These are phyloP conservation scores for Carpatolechia fugitivella DNA, from an alignment of 2,888 invertebrate species.

Conservation along the genomic window DNA sequence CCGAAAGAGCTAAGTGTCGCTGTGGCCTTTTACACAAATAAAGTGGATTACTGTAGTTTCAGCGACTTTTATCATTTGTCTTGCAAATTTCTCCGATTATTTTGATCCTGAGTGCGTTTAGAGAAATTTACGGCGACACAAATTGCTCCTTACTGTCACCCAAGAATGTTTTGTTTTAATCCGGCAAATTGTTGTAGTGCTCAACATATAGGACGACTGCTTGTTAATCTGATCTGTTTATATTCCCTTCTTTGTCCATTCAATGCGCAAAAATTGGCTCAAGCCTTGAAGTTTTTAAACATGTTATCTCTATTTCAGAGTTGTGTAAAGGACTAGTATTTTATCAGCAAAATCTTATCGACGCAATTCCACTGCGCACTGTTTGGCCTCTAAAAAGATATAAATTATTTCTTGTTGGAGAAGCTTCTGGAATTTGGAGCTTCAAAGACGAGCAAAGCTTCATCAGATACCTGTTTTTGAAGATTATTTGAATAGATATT, in stretches of 20 bases:
- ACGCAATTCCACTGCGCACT: neutral
- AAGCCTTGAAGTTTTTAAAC: constrained; percentile 26
- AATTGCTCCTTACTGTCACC: constrained; percentile 45
- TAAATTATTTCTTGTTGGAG: neutral
- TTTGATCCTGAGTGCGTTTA: constrained; percentile 29
- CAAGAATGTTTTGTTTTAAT: constrained; percentile 39
- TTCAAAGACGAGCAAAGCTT: too few relatives aligned
- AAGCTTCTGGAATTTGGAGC: neutral
- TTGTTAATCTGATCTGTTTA: constrained; percentile 12
- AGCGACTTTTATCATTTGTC: constrained; percentile 39
- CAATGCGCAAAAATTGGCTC: constrained; percentile 47
- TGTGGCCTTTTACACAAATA: constrained; percentile 60
- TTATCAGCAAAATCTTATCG: neutral
- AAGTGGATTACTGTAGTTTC: constrained; percentile 49
- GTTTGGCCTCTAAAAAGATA: constrained; percentile 12
- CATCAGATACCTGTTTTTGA: too few relatives aligned
- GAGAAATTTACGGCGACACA: constrained; percentile 47
- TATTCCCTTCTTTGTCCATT: constrained; percentile 26
- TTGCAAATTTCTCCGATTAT: constrained; percentile 31
- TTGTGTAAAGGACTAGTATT: too few relatives aligned
- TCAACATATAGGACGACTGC: constrained; percentile 26
- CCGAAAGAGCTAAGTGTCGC: constrained; percentile 74
- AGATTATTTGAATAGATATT: too few relatives aligned
- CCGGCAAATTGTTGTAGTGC: constrained; percentile 29
- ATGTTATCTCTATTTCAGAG: neutral